These are phyloP conservation scores for Prostheceraeus crozeri DNA, from an alignment of 2,888 invertebrate species.

Conservation along the genomic window DNA sequence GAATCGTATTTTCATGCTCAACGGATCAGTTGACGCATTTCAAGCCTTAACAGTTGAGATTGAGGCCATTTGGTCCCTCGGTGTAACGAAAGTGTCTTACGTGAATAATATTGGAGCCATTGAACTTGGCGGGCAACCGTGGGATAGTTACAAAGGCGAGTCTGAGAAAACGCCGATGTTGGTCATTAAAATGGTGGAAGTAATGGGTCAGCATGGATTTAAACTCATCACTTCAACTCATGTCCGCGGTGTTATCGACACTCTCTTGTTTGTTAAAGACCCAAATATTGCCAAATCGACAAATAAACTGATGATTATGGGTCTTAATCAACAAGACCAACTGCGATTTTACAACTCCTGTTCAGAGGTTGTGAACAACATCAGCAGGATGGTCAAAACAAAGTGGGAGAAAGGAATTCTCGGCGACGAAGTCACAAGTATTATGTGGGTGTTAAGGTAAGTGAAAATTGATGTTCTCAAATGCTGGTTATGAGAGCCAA, in stretches of 20 bases:
- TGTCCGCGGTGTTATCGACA: constrained; percentile 35
- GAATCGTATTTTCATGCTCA: constrained; percentile 27
- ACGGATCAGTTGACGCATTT: background rate
- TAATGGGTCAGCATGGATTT: constrained; percentile 29
- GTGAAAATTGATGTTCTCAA: too few species aligned
- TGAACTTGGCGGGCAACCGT: constrained; percentile 36
- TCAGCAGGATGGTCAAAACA: constrained; percentile 11
- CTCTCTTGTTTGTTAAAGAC: constrained; percentile 30
- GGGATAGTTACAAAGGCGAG: constrained; percentile 34
- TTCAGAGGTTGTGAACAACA: constrained; percentile 21
- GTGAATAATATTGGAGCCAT: constrained; percentile 1
- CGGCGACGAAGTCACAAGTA: constrained; percentile 27
- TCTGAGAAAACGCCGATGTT: constrained; percentile 37
- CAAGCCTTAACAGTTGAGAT: constrained; percentile 4
- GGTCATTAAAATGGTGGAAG: constrained; percentile 23
- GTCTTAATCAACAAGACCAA: constrained; percentile 37
- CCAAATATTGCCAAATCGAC: background rate
- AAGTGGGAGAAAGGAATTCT: constrained; percentile 36
- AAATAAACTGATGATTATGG: constrained; percentile 22
- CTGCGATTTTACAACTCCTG: constrained; percentile 34
- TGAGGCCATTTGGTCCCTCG: constrained; percentile 4
- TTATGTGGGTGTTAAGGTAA: constrained; percentile 24
- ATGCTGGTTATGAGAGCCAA: too few species aligned
- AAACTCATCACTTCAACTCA: constrained; percentile 28
- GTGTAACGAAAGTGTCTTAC: background rate